Conservation (phyloP, 1,140 invertebrate species). For the Globodera ellingtonae region DNA sequence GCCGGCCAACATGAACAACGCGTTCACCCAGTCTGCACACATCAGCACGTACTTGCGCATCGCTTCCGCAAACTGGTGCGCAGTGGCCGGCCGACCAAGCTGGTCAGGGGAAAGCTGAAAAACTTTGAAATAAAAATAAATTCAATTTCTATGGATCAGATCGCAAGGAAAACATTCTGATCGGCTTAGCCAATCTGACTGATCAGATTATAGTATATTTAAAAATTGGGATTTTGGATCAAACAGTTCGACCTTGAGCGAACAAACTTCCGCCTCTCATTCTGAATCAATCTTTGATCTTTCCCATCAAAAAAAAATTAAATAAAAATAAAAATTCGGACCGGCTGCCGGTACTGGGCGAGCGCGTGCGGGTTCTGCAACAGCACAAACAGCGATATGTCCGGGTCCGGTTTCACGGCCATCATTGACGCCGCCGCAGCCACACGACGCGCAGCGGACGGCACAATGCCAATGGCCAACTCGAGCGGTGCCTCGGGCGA, state of each 20-base stretch:
- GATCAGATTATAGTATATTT: too few species aligned
- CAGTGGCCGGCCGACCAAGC: conserved; percentile 12
- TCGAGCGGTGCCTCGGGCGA: conserved; percentile 12
- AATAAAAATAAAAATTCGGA: background rate
- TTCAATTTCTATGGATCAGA: background rate
- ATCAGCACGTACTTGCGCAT: conserved; percentile 57
- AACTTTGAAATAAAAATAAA: background rate
- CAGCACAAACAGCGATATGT: conserved; percentile 46
- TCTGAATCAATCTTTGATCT: too few species aligned
- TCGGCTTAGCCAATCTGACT: too few species aligned
- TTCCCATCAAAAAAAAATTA: background rate
- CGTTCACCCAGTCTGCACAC: conserved; percentile 59
- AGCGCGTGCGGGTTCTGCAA: conserved; percentile 41
- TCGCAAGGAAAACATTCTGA: too few species aligned
- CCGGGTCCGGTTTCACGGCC: conserved; percentile 58
- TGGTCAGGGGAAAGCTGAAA: conserved; percentile 12
- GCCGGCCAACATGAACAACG: conserved; percentile 52
- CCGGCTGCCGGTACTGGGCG: conserved; percentile 26
- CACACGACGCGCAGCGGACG: conserved; percentile 1
- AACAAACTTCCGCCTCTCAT: too few species aligned
- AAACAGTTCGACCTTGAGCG: too few species aligned
- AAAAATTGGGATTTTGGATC: too few species aligned
- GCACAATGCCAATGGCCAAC: conserved; percentile 24
- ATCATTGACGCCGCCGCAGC: background rate
- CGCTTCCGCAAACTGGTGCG: conserved; percentile 52